Base-by-base conservation (phyloP, 1,140 invertebrate genomes). In the Bombus polaris region DNA sequence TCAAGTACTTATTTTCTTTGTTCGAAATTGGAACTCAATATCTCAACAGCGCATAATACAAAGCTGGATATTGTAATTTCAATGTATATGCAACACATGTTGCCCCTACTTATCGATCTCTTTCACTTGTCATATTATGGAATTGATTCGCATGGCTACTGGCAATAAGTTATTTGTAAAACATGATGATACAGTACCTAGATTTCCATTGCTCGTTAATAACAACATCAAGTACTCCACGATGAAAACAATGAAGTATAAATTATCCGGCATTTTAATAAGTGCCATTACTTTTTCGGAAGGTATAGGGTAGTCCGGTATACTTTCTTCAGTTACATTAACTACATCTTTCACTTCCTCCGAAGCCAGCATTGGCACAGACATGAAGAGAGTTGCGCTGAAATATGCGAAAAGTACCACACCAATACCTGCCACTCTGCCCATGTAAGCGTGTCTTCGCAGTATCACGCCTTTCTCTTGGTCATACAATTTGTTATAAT, bases 381-480 rank as follows among this genome's bases (percentile, higher is more conserved):
- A 1, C 53, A 78, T 59, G 66, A 89, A 74, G 15, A 81, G 39
- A 0, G 4, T 28, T 0, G 86, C 44, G 9, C 53, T n/a, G 18
- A 62, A 1, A 32, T 89, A 90, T 22, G 88, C 68, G 35, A 74
- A 71, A 8, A n/a, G 57, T 28, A 90, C 71, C 12, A 87, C 53
- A 1, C 28, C 44, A 5, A 42, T 59, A 1, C 66, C 81, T 12
- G 86, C 39, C 8, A 82, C 44, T 37, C 77, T 68, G 1, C 85
- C 72, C 9, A 90, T 81, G n/a, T 47, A 78, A 3, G 88, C 76
- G 47, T 87, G 77, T n/a, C 37, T 70, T 47, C 77, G 75, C 42
- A 90, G 39, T 2, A 90, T 65, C 1, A 15, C 25, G 25, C 76
- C 73, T 0, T 81, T 47, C 10, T 87, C 53, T 1, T 35, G 25